A percentile compares a stretch with the other conserved stretches of the same genome.
Evolutionary conservation across 1,140 invertebrate genomes (phyloP).

Genomic region (Drosophila grimshawi): DNA sequence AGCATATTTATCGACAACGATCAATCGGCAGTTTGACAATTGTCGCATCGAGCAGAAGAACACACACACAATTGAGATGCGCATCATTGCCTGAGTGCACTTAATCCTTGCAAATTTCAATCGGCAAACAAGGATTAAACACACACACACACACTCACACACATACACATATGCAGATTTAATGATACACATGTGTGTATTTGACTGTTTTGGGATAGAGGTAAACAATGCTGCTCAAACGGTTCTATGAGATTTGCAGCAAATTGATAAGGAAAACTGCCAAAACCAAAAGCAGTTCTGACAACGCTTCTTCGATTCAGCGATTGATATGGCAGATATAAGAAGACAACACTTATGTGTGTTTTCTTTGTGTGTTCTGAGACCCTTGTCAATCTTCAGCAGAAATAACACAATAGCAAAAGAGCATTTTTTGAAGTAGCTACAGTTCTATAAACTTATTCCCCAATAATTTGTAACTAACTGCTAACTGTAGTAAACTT

Average conservation of each 20-base stretch:
- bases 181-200: background rate
- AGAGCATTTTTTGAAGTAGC: background rate
- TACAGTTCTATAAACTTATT: constrained; percentile 1
- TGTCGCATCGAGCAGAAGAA: constrained; percentile 42
- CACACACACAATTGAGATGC: constrained; percentile 61
- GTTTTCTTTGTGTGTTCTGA: background rate
- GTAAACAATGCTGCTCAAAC: constrained; percentile 49
- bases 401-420: background rate
- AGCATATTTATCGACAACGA: constrained; percentile 45
- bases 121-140: constrained; percentile 39
- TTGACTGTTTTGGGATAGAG: constrained; percentile 11
- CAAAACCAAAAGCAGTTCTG: constrained; percentile 75
- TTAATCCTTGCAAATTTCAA: constrained; percentile 78
- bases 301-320: constrained; percentile 38
- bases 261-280: constrained; percentile 72
- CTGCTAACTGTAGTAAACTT: background rate
- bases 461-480: background rate
- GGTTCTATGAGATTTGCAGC: constrained; percentile 54
- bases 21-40: constrained; percentile 62
- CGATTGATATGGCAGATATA: constrained; percentile 61
- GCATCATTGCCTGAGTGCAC: constrained; percentile 68
- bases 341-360: constrained; percentile 12
- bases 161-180: constrained; percentile 25
- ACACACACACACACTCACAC: constrained; percentile 12
- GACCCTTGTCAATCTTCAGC: constrained; percentile 1